Percentiles rank a stretch among this genome's conserved stretches.
Conservation (phyloP, 2,113 vertebrate genomes). For the Tretioscincus oriximinensis region DNA sequence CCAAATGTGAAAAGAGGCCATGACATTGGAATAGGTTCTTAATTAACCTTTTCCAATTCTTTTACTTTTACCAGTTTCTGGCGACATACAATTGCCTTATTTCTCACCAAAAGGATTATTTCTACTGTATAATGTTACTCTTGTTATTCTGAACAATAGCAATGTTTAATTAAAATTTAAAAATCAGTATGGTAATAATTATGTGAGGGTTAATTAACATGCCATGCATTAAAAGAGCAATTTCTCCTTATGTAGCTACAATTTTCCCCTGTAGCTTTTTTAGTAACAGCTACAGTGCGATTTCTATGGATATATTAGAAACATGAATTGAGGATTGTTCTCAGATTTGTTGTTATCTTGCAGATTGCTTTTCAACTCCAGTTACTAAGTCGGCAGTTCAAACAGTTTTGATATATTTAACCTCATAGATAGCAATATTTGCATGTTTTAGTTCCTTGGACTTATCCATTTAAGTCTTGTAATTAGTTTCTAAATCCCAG, state of each 20-base stretch:
- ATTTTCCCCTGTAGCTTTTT: conserved; percentile 23
- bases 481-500: conserved; percentile 72
- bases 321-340: conserved; percentile 34
- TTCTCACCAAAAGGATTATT: conserved; percentile 48
- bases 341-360: conserved; percentile 50
- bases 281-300: conserved; percentile 43
- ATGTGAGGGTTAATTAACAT: conserved; percentile 71
- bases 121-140: conserved; percentile 56
- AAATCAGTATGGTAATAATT: conserved; percentile 71
- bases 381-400: conserved; percentile 63
- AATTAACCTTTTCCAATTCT: background rate
- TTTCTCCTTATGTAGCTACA: conserved; percentile 15
- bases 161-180: conserved; percentile 69
- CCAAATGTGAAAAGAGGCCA: background rate
- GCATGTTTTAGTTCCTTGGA: conserved; percentile 58
- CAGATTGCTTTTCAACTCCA: conserved; percentile 50
- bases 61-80: background rate
- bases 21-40: background rate
- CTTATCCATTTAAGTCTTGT: conserved; percentile 67
- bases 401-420: conserved; percentile 48
- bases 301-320: conserved; percentile 37
- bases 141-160: conserved; percentile 66
- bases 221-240: conserved; percentile 48
- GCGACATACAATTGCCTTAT: background rate
- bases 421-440: conserved; percentile 62